Conservation (phyloP, 1,140 invertebrate genomes). For the Papilio aristodemus region DNA sequence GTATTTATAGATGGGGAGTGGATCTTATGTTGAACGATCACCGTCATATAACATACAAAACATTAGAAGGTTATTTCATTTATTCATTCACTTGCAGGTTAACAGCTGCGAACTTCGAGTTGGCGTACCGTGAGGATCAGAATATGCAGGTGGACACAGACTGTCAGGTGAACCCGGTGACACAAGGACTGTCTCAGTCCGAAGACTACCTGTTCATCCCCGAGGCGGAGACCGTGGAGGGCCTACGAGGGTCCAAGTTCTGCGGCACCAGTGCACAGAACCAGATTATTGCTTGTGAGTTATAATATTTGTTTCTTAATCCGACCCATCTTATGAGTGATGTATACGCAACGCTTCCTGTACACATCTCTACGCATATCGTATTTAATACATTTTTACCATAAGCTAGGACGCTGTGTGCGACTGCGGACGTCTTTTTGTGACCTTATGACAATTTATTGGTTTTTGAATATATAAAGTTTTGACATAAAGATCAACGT, state of each 20-base stretch:
- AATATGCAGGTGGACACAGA: conserved; percentile 72
- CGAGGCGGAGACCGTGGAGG: conserved; percentile 74
- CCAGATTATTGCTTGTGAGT: conserved; percentile 75
- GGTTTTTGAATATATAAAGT: background rate
- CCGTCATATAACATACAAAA: too few species aligned
- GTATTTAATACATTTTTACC: too few species aligned
- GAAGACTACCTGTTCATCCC: conserved; percentile 81
- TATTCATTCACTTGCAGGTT: conserved; percentile 48
- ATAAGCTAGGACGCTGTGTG: too few species aligned
- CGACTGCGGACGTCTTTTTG: too few species aligned
- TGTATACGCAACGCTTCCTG: too few species aligned
- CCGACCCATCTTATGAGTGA: too few species aligned
- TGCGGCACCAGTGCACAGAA: conserved; percentile 66
- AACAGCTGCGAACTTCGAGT: conserved; percentile 65
- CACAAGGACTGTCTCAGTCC: conserved; percentile 53
- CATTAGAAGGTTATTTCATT: too few species aligned
- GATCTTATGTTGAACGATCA: too few species aligned
- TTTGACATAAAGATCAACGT: background rate
- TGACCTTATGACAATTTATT: too few species aligned
- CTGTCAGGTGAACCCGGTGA: conserved; percentile 69
- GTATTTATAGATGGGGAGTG: too few species aligned
- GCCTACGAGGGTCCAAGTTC: conserved; percentile 70
- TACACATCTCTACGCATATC: too few species aligned
- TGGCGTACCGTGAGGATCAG: conserved; percentile 55
- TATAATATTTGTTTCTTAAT: background rate